Conservation (phyloP, 2,888 invertebrate species). For the Brachyopa scutellaris region DNA sequence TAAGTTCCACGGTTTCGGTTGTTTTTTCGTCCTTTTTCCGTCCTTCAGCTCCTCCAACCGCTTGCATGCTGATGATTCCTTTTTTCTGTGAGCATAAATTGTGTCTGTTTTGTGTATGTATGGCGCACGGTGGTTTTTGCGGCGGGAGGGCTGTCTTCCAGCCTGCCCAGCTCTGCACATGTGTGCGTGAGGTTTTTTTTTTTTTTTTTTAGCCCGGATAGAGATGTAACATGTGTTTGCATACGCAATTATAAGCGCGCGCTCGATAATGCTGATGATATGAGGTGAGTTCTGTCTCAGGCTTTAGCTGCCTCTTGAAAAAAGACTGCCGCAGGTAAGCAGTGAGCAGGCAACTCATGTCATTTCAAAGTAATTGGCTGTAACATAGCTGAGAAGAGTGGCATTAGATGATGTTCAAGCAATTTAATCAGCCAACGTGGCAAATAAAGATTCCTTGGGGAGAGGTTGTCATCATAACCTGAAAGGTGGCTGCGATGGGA, state of each 20-base stretch:
- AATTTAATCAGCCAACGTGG: conserved; percentile 49
- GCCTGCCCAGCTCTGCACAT: not conserved
- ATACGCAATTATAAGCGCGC: conserved; percentile 57
- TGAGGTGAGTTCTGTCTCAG: conserved; percentile 69
- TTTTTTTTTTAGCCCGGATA: conserved; percentile 6
- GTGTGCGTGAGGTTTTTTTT: not conserved
- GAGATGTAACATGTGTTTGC: conserved; percentile 62
- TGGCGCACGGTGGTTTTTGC: conserved; percentile 2
- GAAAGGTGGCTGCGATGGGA: not conserved
- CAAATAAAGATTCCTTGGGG: conserved; percentile 33
- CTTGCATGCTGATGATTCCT: conserved; percentile 52
- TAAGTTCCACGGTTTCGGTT: conserved; percentile 61
- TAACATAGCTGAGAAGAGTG: conserved; percentile 46
- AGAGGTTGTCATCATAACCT: conserved; percentile 41
- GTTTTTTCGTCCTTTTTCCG: not conserved
- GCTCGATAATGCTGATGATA: conserved; percentile 67
- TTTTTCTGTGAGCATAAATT: conserved; percentile 55
- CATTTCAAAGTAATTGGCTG: conserved; percentile 49
- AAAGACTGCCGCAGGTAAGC: conserved; percentile 7
- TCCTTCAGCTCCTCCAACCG: conserved; percentile 29
- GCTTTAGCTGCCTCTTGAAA: not conserved
- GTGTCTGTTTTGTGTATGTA: conserved; percentile 20
- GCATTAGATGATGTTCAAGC: conserved; percentile 50
- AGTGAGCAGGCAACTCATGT: conserved; percentile 16
- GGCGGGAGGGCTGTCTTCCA: too few species aligned